Base-by-base conservation (phyloP, 2,113 vertebrate species). In the Tachycineta bicolor region DNA sequence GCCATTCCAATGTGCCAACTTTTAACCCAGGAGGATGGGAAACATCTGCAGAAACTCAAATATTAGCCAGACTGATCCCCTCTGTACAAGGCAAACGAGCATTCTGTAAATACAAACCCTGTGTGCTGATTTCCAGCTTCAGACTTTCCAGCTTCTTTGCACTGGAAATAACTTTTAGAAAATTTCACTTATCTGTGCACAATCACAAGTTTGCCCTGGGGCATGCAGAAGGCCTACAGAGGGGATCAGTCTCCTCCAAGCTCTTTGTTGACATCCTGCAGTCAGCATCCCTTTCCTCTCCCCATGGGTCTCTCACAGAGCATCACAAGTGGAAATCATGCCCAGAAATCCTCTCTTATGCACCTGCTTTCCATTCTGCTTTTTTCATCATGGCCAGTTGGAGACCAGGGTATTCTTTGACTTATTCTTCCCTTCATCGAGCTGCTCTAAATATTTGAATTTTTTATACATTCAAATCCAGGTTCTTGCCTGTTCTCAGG, bases 21-120 rank as follows among this genome's bases (percentile, higher is more conserved):
- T 91, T 75, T 50, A 96, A 82, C 65, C 33, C 81, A 86, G 60
- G 47, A 95, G 52, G 26, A 81, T 59, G 60, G 21, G 44, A 82
- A 94, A 81, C 93, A 93, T 34, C 52, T 96, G 73, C 69, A 93
- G 69, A 89, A 94, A 81, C 52, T 69, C 87, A 94, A 96, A 84
- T 89, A 94, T 95, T 82, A 64, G 11, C 84, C 65, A 87, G 68
- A 70, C 20, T 59, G 77, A 71, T 93, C 69, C 25, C 19, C 74
- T 84, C 60, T 79, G 41, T 87, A 87, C 26, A 59, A 78, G 50
- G 22, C 37, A 91, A 95, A 87, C 25, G 26, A 93, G 49, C 43
- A 56, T 34, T 78, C 47, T 75, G 52, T 52, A 93, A 87, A 87
- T 71, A 87, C 21, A 87, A 65, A 29, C 25, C 13, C 52, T n/a